Base-by-base conservation (phyloP, 2,113 vertebrate species). In the Pteronura brasiliensis region DNA sequence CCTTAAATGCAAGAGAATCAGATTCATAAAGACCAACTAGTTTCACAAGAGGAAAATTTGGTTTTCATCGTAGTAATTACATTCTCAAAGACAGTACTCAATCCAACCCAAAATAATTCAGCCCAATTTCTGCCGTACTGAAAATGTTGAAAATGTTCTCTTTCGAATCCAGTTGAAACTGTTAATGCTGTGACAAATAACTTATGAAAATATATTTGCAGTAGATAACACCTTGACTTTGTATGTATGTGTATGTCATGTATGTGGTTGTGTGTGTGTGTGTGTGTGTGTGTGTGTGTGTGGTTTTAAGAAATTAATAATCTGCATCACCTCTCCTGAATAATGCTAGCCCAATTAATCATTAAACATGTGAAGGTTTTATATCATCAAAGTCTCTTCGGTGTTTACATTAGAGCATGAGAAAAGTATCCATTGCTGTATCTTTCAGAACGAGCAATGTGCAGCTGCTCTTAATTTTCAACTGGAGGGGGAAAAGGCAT, bases 281-380 rank as follows among this genome's bases (percentile, higher is more conserved):
- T 57, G 47, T 49, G 44, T 55, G 55, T 57, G 20, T 44, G 23
- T 18, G 18, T 17, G 0, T 31, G 4, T 69, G 0, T 21, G 3
- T 92, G 29, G 13, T 76, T 83, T 93, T 77, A 97, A 90, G 34
- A 95, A 21, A 47, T 49, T 65, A 94, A 81, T 36, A 47, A 49
- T 36, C 47, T 95, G 9, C 17, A 1, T 88, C 59, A 36, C 31
- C 39, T 36, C 91, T 59, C 29, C 94, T 57, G 63, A 96, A 31
- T 59, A 96, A 96, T 57, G 27, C 12, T 44, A 81, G n/a, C 42
- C 55, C 34, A 44, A 67, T 90, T 84, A 34, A n/a, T 77, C 74
- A 81, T 47, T 88, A 49, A 97, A 39, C 3, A 27, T 36, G 31
- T 86, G 67, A 23, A 0, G 0, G 9, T 59, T 95, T 97, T 94